Percentiles rank a stretch among this genome's conserved stretches.
These are phyloP conservation scores for Cataglyphis cursor DNA, from an alignment of 2,888 invertebrate genomes.

Conservation along the genomic window DNA sequence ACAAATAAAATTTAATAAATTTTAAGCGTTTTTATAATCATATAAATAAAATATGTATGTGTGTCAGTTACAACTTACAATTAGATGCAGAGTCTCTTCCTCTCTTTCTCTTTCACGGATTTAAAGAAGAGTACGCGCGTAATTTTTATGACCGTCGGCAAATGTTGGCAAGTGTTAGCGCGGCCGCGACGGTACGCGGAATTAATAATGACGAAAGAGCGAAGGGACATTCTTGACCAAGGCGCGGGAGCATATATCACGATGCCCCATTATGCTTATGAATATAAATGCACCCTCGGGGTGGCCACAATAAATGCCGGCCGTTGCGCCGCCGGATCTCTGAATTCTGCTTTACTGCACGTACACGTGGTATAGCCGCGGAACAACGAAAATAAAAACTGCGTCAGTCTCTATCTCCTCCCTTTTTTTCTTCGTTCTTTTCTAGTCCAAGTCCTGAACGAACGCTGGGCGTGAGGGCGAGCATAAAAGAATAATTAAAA, in stretches of 20 bases:
- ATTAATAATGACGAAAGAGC: conserved; percentile 83
- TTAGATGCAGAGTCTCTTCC: not conserved
- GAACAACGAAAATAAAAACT: conserved; percentile 69
- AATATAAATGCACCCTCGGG: conserved; percentile 84
- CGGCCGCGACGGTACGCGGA: conserved; percentile 63
- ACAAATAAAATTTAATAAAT: not conserved
- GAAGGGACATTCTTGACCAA: conserved; percentile 74
- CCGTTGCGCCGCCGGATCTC: conserved; percentile 72
- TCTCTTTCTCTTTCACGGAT: not conserved
- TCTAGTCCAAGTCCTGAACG: conserved; percentile 35
- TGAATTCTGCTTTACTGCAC: conserved; percentile 70
- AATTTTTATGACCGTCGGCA: conserved; percentile 28
- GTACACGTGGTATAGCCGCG: conserved; percentile 57
- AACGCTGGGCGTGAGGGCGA: conserved; percentile 53
- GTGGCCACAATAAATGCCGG: conserved; percentile 81
- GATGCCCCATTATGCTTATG: conserved; percentile 84
- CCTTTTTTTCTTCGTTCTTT: conserved; percentile 44
- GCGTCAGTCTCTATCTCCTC: conserved; percentile 30
- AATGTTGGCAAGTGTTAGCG: conserved; percentile 15
- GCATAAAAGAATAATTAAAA: conserved; percentile 79
- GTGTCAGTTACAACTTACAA: conserved; percentile 39
- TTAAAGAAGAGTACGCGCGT: not conserved
- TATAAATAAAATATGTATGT: not conserved
- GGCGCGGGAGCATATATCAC: conserved; percentile 74
- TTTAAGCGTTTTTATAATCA: not conserved